phyloP scores from a whole-genome alignment of 2,888 invertebrate genomes.

The Trilocha varians region DNA sequence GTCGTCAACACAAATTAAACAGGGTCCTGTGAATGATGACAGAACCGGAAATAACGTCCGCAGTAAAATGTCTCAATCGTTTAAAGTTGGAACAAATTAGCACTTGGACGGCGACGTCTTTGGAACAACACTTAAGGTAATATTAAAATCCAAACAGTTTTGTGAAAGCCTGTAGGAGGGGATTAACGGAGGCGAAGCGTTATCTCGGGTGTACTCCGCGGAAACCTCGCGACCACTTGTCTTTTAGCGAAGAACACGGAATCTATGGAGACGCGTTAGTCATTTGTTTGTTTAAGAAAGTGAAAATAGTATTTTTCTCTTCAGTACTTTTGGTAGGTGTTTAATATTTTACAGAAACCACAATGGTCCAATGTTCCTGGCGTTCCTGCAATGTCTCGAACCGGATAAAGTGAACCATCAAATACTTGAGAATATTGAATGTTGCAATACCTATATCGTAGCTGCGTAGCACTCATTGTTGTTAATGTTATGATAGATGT shows the following conservation, averaged over 20 bases:
- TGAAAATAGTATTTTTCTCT: too few species aligned
- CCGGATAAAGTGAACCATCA: too few species aligned
- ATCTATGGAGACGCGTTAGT: conserved; percentile 16
- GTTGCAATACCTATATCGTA: too few species aligned
- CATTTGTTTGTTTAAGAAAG: not conserved
- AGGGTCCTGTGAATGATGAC: not conserved
- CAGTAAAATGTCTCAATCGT: conserved; percentile 39
- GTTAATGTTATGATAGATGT: too few species aligned
- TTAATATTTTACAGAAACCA: too few species aligned
- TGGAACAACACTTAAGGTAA: conserved; percentile 66
- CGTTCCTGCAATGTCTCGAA: too few species aligned
- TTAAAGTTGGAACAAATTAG: conserved; percentile 63
- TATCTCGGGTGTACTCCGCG: conserved; percentile 55
- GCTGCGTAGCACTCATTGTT: too few species aligned
- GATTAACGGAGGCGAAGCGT: conserved; percentile 32
- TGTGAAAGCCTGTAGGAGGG: conserved; percentile 24
- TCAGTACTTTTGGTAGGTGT: too few species aligned
- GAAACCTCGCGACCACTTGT: conserved; percentile 60
- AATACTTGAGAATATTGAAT: too few species aligned
- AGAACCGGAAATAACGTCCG: not conserved
- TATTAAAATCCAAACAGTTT: conserved; percentile 69
- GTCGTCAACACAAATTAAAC: not conserved
- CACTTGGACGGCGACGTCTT: conserved; percentile 58
- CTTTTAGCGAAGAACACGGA: conserved; percentile 9
- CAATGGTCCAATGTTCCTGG: too few species aligned